phyloP scores from a whole-genome alignment of 2,113 vertebrate species.

The Chaetodon trifascialis region DNA sequence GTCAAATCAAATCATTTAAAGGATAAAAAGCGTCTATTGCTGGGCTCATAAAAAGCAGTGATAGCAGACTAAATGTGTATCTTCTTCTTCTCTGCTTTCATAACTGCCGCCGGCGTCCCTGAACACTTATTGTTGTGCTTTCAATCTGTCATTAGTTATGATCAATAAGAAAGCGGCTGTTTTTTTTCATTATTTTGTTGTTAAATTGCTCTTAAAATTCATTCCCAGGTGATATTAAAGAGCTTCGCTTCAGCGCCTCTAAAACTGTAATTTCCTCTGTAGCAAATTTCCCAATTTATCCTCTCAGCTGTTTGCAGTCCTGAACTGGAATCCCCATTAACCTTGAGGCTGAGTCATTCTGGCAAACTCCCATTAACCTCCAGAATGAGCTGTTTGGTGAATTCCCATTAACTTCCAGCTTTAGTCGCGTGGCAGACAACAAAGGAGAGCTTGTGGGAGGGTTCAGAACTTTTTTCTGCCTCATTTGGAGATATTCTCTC shows the following conservation, averaged over 20 bases:
- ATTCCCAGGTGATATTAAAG: slow-evolving; percentile 60
- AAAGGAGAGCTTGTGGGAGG: neutral
- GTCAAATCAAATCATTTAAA: neutral
- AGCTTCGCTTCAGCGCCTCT: slow-evolving; percentile 33
- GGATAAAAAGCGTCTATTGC: neutral
- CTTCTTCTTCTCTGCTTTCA: neutral
- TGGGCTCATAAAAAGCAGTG: neutral
- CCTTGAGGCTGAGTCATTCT: slow-evolving; percentile 58
- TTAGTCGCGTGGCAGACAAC: slow-evolving; percentile 44
- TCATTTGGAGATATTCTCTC: slow-evolving; percentile 17
- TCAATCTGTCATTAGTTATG: slow-evolving; percentile 15
- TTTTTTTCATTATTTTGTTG: slow-evolving; percentile 42
- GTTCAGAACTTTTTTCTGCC: slow-evolving; percentile 26
- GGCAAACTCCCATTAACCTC: slow-evolving; percentile 64
- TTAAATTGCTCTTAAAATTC: slow-evolving; percentile 51
- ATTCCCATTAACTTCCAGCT: slow-evolving; percentile 61
- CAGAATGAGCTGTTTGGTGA: slow-evolving; percentile 40
- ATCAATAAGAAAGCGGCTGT: neutral
- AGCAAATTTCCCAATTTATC: slow-evolving; percentile 62
- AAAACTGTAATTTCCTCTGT: slow-evolving; percentile 63
- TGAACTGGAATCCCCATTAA: slow-evolving; percentile 69
- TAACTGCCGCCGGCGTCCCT: neutral
- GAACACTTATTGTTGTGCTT: slow-evolving; percentile 9
- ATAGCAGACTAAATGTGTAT: slow-evolving; percentile 2
- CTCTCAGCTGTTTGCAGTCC: slow-evolving; percentile 54